These are phyloP conservation scores for Antheraea mylitta DNA, from an alignment of 1,140 invertebrate genomes.

Conservation along the genomic window DNA sequence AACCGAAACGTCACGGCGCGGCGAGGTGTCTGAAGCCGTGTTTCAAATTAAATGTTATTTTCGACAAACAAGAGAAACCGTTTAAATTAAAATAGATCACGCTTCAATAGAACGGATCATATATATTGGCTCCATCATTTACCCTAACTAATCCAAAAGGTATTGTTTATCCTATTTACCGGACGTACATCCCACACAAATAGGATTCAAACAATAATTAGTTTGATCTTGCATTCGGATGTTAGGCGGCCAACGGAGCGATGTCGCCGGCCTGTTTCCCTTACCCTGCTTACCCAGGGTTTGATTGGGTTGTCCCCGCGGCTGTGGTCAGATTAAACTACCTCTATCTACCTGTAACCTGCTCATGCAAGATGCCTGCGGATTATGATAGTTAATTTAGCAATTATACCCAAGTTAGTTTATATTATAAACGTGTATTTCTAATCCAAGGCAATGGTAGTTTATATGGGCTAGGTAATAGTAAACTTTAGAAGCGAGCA, in stretches of 20 bases:
- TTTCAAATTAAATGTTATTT: neutral
- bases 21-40: neutral
- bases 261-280: slow-evolving; percentile 14
- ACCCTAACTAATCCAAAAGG: slow-evolving; percentile 9
- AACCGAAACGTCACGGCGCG: too few species aligned
- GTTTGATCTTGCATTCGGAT: slow-evolving; percentile 34
- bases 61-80: slow-evolving; percentile 4
- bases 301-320: slow-evolving; percentile 46
- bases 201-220: slow-evolving; percentile 42
- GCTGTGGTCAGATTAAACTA: slow-evolving; percentile 29
- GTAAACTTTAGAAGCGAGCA: too few species aligned
- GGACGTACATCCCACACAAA: slow-evolving; percentile 20
- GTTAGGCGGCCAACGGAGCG: slow-evolving; percentile 15
- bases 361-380: too few species aligned
- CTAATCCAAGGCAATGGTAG: too few species aligned
- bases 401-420: too few species aligned
- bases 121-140: slow-evolving; percentile 19
- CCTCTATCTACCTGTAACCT: too few species aligned
- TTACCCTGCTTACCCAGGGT: neutral
- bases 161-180: slow-evolving; percentile 28
- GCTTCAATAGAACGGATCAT: slow-evolving; percentile 3
- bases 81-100: slow-evolving; percentile 1
- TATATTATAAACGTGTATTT: too few species aligned
- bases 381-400: too few species aligned
- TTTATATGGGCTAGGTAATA: too few species aligned